Conservation (phyloP, 2,797 vertebrate genomes). For the Liparis tanakae region DNA sequence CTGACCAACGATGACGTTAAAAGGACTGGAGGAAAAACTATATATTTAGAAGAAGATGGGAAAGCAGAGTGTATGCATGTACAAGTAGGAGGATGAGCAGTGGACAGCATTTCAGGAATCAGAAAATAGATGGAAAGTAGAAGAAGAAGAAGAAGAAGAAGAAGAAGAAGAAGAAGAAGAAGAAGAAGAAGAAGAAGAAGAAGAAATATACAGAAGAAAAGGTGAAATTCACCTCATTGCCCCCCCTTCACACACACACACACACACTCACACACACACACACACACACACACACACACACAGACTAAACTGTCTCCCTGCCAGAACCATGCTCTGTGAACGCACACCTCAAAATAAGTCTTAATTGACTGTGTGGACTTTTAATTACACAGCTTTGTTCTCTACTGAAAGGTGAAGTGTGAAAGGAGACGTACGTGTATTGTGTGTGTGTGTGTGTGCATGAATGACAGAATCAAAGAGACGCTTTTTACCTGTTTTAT, state of each 20-base stretch:
- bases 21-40: background rate
- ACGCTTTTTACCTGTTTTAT: constrained; percentile 11
- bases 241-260: background rate
- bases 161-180: background rate
- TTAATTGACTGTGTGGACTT: constrained; percentile 45
- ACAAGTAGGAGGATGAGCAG: background rate
- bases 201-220: background rate
- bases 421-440: constrained; percentile 15
- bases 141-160: background rate
- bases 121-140: background rate
- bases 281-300: background rate
- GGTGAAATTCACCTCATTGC: constrained; percentile 10
- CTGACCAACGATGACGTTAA: background rate
- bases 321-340: constrained; percentile 21
- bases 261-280: background rate
- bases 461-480: background rate
- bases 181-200: background rate
- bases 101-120: background rate
- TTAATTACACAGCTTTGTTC: constrained; percentile 40
- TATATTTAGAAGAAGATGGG: background rate
- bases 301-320: background rate
- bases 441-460: background rate
- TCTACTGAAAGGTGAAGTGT: constrained; percentile 29
- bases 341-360: constrained; percentile 27
- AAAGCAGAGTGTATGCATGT: background rate